Conservation (phyloP, 2,888 invertebrate species). For the Apoderus coryli region DNA sequence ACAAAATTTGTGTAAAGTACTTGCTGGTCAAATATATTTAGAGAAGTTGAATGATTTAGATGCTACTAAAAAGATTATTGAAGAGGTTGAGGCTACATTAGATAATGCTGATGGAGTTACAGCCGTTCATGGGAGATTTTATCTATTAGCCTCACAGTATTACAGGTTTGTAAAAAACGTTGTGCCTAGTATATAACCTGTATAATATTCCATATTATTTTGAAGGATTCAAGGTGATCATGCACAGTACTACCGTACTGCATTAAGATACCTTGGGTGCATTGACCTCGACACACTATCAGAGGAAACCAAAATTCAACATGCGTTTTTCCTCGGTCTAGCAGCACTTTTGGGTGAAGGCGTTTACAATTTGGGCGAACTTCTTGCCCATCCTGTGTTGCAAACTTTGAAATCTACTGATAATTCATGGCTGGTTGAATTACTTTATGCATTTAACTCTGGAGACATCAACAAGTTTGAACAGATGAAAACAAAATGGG, state of each 20-base stretch:
- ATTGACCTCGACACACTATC: slow-evolving; percentile 53
- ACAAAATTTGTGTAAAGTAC: slow-evolving; percentile 70
- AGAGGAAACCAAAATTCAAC: slow-evolving; percentile 50
- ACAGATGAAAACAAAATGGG: slow-evolving; percentile 58
- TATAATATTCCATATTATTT: slow-evolving; percentile 3
- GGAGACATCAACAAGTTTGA: slow-evolving; percentile 70
- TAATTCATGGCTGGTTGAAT: slow-evolving; percentile 77
- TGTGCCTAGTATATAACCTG: background rate
- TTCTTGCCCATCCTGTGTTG: slow-evolving; percentile 89
- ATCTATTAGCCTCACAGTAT: slow-evolving; percentile 82
- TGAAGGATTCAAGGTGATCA: slow-evolving; percentile 64
- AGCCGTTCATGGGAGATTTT: slow-evolving; percentile 86
- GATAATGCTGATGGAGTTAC: slow-evolving; percentile 88
- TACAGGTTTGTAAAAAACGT: slow-evolving; percentile 42
- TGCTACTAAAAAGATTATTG: slow-evolving; percentile 70
- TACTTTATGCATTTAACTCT: slow-evolving; percentile 73
- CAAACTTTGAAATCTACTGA: slow-evolving; percentile 66
- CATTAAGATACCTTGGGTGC: slow-evolving; percentile 60
- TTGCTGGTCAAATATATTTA: slow-evolving; percentile 67
- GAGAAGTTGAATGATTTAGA: slow-evolving; percentile 66
- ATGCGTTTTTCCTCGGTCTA: slow-evolving; percentile 82
- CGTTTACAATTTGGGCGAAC: slow-evolving; percentile 93
- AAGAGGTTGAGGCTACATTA: slow-evolving; percentile 69
- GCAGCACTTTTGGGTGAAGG: slow-evolving; percentile 90
- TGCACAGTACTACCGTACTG: slow-evolving; percentile 89